Percentiles rank a stretch among this genome's conserved stretches.
Evolutionary conservation across 2,888 invertebrate species (phyloP).

Genomic region (Scaptodrosophila latifasciaeformis): DNA sequence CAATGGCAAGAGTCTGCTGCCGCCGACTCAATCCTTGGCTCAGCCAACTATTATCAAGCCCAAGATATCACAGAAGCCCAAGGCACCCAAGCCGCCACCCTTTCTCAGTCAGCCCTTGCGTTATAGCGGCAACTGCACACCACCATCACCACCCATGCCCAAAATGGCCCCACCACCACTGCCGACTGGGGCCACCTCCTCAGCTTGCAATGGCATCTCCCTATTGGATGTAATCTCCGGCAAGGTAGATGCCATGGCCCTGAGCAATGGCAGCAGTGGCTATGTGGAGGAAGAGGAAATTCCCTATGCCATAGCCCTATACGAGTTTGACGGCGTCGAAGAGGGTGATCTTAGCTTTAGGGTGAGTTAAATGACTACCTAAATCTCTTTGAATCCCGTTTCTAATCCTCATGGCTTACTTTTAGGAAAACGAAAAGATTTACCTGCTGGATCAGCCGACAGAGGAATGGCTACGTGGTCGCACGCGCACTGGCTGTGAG

Average conservation of each 20-base stretch:
- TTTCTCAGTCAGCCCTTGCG: slow-evolving; percentile 39
- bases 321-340: slow-evolving; percentile 85
- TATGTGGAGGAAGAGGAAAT: slow-evolving; percentile 69
- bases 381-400: neutral
- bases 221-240: slow-evolving; percentile 72
- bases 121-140: slow-evolving; percentile 43
- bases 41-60: slow-evolving; percentile 85
- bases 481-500: slow-evolving; percentile 79
- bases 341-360: slow-evolving; percentile 87
- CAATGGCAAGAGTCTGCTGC: slow-evolving; percentile 76
- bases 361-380: slow-evolving; percentile 76
- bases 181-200: slow-evolving; percentile 75
- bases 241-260: slow-evolving; percentile 66
- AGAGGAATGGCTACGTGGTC: slow-evolving; percentile 87
- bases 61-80: slow-evolving; percentile 74
- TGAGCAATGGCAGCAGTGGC: slow-evolving; percentile 47
- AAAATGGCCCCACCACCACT: slow-evolving; percentile 86
- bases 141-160: slow-evolving; percentile 86
- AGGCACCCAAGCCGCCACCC: slow-evolving; percentile 70
- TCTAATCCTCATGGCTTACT: neutral
- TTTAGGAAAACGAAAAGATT: slow-evolving; percentile 83
- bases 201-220: slow-evolving; percentile 52
- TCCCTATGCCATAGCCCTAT: slow-evolving; percentile 86
- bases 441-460: slow-evolving; percentile 82
- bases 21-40: slow-evolving; percentile 74